Percentiles rank a stretch among this genome's conserved stretches.
These are phyloP conservation scores for Brachionus calyciflorus DNA, from an alignment of 1,140 invertebrate genomes.

Conservation along the genomic window DNA sequence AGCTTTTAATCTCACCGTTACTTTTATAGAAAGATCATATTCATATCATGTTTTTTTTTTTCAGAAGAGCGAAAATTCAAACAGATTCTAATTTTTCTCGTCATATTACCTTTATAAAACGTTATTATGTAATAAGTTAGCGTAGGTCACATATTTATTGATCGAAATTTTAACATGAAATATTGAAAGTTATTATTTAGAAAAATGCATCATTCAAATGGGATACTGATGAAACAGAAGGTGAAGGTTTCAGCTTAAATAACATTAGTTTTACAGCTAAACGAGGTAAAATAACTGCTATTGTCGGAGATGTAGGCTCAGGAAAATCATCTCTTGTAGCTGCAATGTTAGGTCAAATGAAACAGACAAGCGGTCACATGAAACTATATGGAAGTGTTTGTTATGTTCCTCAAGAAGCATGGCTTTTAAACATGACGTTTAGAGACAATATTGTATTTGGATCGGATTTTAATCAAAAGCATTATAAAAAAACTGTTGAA, in stretches of 20 bases:
- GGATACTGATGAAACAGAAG: not conserved
- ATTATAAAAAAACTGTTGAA: conserved; percentile 60
- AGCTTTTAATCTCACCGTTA: too few species aligned
- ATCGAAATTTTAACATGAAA: too few species aligned
- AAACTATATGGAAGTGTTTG: conserved; percentile 63
- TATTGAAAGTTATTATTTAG: too few species aligned
- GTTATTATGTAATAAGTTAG: too few species aligned
- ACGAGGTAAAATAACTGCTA: conserved; percentile 64
- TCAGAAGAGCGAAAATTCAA: too few species aligned
- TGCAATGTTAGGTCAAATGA: conserved; percentile 83
- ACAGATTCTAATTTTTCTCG: too few species aligned
- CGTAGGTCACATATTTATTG: too few species aligned
- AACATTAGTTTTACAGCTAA: conserved; percentile 55
- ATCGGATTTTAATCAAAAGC: conserved; percentile 60
- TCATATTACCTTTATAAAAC: too few species aligned
- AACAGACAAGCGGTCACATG: conserved; percentile 68
- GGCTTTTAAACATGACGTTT: conserved; percentile 68
- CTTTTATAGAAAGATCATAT: too few species aligned
- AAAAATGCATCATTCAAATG: not conserved
- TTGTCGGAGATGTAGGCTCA: conserved; percentile 81
- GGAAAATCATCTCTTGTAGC: conserved; percentile 84
- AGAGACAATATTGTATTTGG: conserved; percentile 71
- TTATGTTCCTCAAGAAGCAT: conserved; percentile 69
- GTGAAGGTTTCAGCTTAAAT: not conserved
- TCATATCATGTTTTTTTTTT: too few species aligned